phyloP scores from a whole-genome alignment of 2,113 vertebrate species.

The Macrotis lagotis region DNA sequence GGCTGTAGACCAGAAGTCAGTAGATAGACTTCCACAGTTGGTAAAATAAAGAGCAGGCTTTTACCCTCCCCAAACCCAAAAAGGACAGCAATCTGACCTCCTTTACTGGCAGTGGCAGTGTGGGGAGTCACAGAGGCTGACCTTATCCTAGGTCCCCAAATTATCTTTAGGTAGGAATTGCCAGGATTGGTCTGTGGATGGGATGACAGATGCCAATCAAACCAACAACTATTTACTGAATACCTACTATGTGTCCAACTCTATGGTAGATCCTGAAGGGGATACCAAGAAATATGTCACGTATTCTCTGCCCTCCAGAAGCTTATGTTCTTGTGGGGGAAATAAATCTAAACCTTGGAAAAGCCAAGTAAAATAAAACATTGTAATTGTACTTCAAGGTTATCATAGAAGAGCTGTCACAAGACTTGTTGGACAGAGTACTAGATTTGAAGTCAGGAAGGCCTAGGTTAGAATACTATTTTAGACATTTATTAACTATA shows the following conservation, averaged over 20 bases:
- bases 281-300: not conserved
- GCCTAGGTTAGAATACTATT: not conserved
- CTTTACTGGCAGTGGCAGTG: conserved; percentile 22
- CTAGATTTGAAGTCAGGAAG: not conserved
- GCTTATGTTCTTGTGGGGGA: not conserved
- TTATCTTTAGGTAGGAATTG: not conserved
- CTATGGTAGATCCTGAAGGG: not conserved
- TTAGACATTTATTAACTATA: not conserved
- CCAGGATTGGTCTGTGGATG: not conserved
- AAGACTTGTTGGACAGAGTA: not conserved
- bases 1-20: conserved; percentile 20
- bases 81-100: conserved; percentile 19
- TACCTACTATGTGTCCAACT: not conserved
- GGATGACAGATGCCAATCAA: not conserved
- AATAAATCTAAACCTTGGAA: not conserved
- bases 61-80: not conserved
- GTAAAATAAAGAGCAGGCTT: not conserved
- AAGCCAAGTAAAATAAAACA: not conserved
- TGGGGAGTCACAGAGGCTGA: conserved; percentile 9
- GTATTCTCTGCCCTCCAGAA: not conserved
- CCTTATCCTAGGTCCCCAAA: conserved; percentile 49
- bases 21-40: not conserved
- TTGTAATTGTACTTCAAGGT: not conserved
- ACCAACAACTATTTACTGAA: not conserved
- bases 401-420: not conserved